These are phyloP conservation scores for Danio albolineatus DNA, from an alignment of 2,797 vertebrate species.

Conservation along the genomic window DNA sequence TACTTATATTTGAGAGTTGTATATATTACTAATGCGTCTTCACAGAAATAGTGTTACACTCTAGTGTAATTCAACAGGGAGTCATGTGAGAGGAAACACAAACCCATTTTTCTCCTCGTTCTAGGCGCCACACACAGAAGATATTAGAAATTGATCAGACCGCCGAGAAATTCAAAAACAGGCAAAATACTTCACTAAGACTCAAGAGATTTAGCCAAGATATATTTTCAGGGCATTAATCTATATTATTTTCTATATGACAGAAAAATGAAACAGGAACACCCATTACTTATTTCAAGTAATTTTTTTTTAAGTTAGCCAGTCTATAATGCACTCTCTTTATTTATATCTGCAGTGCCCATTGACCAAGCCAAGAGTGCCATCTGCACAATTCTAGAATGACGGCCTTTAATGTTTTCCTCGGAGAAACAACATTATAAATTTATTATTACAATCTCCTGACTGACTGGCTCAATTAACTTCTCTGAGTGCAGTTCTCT, in stretches of 20 bases:
- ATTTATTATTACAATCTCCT: slow-evolving; percentile 37
- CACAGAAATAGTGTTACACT: slow-evolving; percentile 32
- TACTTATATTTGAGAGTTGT: neutral
- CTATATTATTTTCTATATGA: slow-evolving; percentile 8
- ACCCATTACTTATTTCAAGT: neutral
- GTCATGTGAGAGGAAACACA: slow-evolving; percentile 8
- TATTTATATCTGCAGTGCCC: slow-evolving; percentile 10
- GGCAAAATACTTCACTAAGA: slow-evolving; percentile 25
- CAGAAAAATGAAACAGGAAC: slow-evolving; percentile 18
- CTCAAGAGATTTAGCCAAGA: slow-evolving; percentile 23
- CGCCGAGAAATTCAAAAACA: slow-evolving; percentile 34
- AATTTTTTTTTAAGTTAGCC: neutral
- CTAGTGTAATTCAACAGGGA: slow-evolving; percentile 13
- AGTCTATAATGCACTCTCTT: neutral
- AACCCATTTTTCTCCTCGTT: neutral
- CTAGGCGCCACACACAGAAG: neutral
- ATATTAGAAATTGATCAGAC: slow-evolving; percentile 26
- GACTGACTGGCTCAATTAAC: slow-evolving; percentile 44
- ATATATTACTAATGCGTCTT: slow-evolving; percentile 8
- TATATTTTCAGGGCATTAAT: neutral
- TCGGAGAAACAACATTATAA: slow-evolving; percentile 33
- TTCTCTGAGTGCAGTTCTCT: slow-evolving; percentile 30
- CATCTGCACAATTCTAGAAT: slow-evolving; percentile 7
- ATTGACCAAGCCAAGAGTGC: slow-evolving; percentile 14
- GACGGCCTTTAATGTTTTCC: slow-evolving; percentile 21